phyloP scores from a whole-genome alignment of 1,140 invertebrate species.

The Pogonognathellus flavescens region DNA sequence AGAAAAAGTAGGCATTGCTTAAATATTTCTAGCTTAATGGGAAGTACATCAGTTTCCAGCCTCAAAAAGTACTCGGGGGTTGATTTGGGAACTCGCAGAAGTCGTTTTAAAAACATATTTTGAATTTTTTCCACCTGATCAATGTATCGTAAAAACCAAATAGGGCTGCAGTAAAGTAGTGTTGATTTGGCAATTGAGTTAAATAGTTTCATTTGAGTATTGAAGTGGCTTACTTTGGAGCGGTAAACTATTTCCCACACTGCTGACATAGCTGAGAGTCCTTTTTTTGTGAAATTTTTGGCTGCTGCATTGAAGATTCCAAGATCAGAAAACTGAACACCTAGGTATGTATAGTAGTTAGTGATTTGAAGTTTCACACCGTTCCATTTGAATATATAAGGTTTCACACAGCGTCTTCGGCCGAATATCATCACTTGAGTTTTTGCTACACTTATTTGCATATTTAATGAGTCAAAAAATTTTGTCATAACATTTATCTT shows the following conservation, averaged over 20 bases:
- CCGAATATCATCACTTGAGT: conserved; percentile 53
- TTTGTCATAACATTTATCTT: too few species aligned
- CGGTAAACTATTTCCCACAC: not conserved
- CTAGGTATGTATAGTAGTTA: conserved; percentile 50
- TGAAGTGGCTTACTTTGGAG: not conserved
- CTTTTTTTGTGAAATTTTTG: not conserved
- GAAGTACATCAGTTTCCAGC: not conserved
- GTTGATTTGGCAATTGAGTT: not conserved
- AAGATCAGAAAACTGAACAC: not conserved
- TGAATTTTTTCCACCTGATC: not conserved
- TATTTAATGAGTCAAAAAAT: not conserved
- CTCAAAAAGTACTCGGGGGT: not conserved
- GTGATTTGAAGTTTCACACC: conserved; percentile 40
- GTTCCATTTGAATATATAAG: conserved; percentile 13
- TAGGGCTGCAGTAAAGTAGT: not conserved
- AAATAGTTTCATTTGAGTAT: not conserved
- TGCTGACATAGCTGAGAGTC: not conserved
- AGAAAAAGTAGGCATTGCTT: not conserved
- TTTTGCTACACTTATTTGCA: conserved; percentile 44
- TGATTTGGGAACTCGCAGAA: not conserved
- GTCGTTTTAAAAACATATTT: not conserved
- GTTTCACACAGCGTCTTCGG: not conserved
- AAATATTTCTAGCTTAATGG: not conserved
- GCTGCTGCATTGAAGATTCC: not conserved
- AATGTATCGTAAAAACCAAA: not conserved